Conservation (phyloP, 2,797 vertebrate genomes). For the Holocentrus rufus region DNA sequence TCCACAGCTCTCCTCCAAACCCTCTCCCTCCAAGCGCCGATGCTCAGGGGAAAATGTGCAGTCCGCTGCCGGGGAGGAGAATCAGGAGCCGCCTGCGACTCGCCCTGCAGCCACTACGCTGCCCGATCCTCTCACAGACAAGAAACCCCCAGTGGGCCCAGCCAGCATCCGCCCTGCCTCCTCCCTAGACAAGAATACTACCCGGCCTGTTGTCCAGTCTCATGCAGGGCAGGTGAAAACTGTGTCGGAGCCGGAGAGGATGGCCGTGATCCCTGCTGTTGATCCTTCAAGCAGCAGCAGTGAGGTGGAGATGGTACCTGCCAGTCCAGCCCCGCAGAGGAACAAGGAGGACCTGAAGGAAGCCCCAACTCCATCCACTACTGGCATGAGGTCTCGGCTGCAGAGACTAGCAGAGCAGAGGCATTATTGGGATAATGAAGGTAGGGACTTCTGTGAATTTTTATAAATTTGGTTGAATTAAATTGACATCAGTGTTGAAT, state of each 20-base stretch:
- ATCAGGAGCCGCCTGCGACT: slow-evolving; percentile 73
- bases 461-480: neutral
- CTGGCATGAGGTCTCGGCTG: slow-evolving; percentile 86
- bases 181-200: slow-evolving; percentile 57
- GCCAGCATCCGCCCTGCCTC: slow-evolving; percentile 30
- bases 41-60: slow-evolving; percentile 84
- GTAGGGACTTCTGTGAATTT: slow-evolving; percentile 54
- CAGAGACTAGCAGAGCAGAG: slow-evolving; percentile 89
- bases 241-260: slow-evolving; percentile 22
- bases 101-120: slow-evolving; percentile 34
- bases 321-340: slow-evolving; percentile 17
- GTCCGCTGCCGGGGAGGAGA: slow-evolving; percentile 79
- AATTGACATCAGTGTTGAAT: too few relatives aligned
- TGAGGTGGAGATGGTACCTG: slow-evolving; percentile 25
- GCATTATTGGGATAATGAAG: slow-evolving; percentile 86
- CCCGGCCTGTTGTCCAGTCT: slow-evolving; percentile 24
- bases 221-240: slow-evolving; percentile 20
- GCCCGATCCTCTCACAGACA: slow-evolving; percentile 71
- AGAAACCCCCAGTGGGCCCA: slow-evolving; percentile 69
- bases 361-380: slow-evolving; percentile 50
- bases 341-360: slow-evolving; percentile 26
- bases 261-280: neutral
- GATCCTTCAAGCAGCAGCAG: slow-evolving; percentile 27
- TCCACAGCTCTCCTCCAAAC: slow-evolving; percentile 86
- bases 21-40: slow-evolving; percentile 91